Evolutionary conservation across 2,797 vertebrate species (phyloP).

Genomic region (Pipistrellus kuhlii): DNA sequence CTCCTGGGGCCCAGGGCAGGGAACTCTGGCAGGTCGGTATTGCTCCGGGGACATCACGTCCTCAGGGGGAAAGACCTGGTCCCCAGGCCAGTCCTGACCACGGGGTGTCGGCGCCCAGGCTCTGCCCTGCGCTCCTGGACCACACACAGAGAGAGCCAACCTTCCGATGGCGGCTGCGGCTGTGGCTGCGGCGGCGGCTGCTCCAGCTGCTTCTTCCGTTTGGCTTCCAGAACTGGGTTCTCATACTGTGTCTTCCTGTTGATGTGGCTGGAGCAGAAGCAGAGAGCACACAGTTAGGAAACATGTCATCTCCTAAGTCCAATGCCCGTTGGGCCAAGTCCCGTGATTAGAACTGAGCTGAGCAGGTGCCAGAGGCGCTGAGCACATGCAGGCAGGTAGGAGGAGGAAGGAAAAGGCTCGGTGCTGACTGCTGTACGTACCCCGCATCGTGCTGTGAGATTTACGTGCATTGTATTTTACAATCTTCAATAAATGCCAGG

Average conservation of each 20-base stretch:
- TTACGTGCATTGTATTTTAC: neutral
- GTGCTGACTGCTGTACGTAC: neutral
- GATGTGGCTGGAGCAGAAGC: constrained; percentile 92
- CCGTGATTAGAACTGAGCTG: neutral
- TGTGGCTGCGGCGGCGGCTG: constrained; percentile 90
- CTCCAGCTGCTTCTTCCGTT: constrained; percentile 95
- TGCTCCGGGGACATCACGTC: neutral
- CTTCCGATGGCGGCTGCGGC: constrained; percentile 88
- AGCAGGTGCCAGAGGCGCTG: neutral
- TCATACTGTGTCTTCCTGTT: constrained; percentile 99
- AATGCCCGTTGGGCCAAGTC: neutral
- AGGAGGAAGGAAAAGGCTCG: neutral
- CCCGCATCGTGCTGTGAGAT: neutral
- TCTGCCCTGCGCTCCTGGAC: rapidly evolving
- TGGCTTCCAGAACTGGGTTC: constrained; percentile 97
- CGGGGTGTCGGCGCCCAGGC: constrained; percentile 56
- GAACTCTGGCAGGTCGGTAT: neutral
- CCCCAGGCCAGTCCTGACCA: constrained; percentile 30
- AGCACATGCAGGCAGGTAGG: neutral
- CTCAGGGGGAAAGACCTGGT: neutral
- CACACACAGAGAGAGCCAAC: constrained; percentile 73
- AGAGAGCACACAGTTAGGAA: constrained; percentile 73
- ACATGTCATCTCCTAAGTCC: constrained; percentile 13
- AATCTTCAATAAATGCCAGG: neutral
- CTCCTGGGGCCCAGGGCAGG: no score